These are phyloP conservation scores for Lacerta bilineata DNA, from an alignment of 2,797 vertebrate species.

Conservation along the genomic window DNA sequence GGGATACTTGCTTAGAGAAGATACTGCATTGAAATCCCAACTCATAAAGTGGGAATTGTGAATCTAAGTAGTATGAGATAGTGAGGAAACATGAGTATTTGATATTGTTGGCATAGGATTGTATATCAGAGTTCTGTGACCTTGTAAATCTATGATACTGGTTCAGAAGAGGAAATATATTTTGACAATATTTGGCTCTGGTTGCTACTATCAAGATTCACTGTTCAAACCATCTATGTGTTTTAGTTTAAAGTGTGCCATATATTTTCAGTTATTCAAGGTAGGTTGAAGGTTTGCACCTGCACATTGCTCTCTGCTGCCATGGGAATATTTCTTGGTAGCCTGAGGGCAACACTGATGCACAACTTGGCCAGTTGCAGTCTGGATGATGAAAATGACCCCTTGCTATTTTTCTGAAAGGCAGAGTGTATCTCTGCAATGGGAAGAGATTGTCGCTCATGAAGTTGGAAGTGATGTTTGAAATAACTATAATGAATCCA, in stretches of 20 bases:
- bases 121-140: neutral
- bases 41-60: neutral
- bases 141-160: constrained; percentile 19
- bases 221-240: constrained; percentile 60
- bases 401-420: neutral
- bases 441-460: neutral
- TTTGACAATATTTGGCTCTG: constrained; percentile 67
- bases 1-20: neutral
- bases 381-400: neutral
- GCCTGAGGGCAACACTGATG: neutral
- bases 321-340: neutral
- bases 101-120: neutral
- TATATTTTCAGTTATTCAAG: constrained; percentile 54
- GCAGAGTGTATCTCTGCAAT: neutral
- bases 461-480: neutral
- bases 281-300: neutral
- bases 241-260: constrained; percentile 55
- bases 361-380: neutral
- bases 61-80: neutral
- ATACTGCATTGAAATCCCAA: constrained; percentile 7
- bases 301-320: neutral
- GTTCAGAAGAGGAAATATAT: constrained; percentile 45
- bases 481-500: neutral
- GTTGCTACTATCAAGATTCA: constrained; percentile 49
- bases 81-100: neutral